Evolutionary conservation across 2,888 invertebrate genomes (phyloP).

Genomic region (Caenorhabditis virilis): DNA sequence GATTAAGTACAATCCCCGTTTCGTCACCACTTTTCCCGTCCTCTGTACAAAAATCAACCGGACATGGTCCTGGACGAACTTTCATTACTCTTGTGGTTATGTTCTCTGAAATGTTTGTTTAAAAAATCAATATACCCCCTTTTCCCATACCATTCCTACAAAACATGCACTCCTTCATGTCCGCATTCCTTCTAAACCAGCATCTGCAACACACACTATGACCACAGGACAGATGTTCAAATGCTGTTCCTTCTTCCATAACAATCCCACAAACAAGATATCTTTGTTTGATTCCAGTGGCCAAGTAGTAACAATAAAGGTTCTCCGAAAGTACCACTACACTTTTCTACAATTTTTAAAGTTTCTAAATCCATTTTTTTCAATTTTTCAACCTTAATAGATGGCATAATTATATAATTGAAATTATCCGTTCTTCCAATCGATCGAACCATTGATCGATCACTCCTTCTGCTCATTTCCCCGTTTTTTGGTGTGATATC

Average conservation of each 20-base stretch:
- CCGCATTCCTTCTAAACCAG: no score
- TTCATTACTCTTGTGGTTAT: constrained; percentile 3
- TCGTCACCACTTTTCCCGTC: neutral
- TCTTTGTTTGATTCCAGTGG: neutral
- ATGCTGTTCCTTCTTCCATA: neutral
- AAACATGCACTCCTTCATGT: neutral
- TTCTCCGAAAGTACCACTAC: neutral
- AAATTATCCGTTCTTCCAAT: no score
- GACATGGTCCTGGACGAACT: constrained; percentile 23
- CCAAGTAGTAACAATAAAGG: neutral
- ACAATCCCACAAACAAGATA: neutral
- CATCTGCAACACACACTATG: no score
- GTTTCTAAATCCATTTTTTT: no score
- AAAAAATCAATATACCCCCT: no score
- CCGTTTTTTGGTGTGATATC: no score
- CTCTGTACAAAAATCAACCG: constrained; percentile 21
- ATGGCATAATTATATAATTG: no score
- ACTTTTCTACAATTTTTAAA: neutral
- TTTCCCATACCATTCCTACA: neutral
- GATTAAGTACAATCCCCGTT: constrained; percentile 9
- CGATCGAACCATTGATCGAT: no score
- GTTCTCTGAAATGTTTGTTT: no score
- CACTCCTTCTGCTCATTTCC: no score
- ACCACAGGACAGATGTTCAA: no score
- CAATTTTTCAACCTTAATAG: no score